Evolutionary conservation across 2,888 invertebrate genomes (phyloP), one percentile per base, ranked within the genome.

Genomic region (Epistrophe eligans): DNA sequence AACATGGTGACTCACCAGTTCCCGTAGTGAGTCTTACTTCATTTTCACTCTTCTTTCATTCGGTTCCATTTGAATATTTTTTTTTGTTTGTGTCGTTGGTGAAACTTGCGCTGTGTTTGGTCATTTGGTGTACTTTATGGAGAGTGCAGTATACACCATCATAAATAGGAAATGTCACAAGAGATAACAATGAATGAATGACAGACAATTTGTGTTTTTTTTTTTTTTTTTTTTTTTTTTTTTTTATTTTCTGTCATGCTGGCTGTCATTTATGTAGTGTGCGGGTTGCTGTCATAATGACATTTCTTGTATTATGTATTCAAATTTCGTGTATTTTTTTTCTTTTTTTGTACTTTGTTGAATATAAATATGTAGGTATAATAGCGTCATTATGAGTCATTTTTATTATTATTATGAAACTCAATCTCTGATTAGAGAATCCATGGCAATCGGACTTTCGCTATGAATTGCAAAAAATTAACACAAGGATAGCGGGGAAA

Each of bases 131-230:
- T 67, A n/a, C 40, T 70, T 28, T 40, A 70, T 70, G 70, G 52
- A 50, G 52, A 38, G 67, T 70, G 70, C 85, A 81, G 62, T 70
- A 15, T 62, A 62, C 38, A 62, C 24, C 19, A 62, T 58, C 52
- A 77, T 74, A 79, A 74, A 35, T 62, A 74, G 81, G 70, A 81
- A 85, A 77, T 85, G 81, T 81, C 81, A 81, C 57, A 81, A 79
- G 60, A 64, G 81, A 85, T 81, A 85, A 79, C 74, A 81, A 79
- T 85, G 77, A 85, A 79, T 85, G 81, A 85, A 79, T 74, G 79
- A 70, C 52, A 70, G 79, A 70, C 52, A 70, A n/a, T 52, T 13
- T 50, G 19, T 40, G 17, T 38, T 52, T 74, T 50, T 70, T 50
- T 32, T 40, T 28, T 38, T 52, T 74, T 50, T 70, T 35, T 45